Percentiles rank a stretch among this genome's conserved stretches.
phyloP scores from a whole-genome alignment of 1,140 invertebrate genomes.

The Dinoponera quadriceps region DNA sequence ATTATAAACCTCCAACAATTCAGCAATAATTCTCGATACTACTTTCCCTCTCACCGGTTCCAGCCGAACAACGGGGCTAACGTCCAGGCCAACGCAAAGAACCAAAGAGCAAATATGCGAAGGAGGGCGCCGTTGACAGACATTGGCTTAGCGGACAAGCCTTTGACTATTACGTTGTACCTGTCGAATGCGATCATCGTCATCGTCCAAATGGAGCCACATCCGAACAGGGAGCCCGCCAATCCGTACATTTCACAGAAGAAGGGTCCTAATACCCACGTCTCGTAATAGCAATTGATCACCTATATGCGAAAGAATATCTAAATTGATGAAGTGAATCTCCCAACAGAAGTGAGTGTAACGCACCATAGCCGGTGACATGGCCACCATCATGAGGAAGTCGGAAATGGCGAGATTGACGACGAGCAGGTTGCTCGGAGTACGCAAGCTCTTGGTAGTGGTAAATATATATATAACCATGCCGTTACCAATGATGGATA shows the following conservation, averaged over 20 bases:
- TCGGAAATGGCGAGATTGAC: slow-evolving; percentile 95
- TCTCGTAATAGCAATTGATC: slow-evolving; percentile 94
- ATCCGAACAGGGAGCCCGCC: slow-evolving; percentile 92
- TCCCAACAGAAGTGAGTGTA: too few relatives aligned
- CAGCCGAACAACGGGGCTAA: slow-evolving; percentile 92
- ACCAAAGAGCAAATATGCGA: slow-evolving; percentile 90
- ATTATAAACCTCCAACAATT: neutral
- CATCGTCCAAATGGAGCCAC: slow-evolving; percentile 94
- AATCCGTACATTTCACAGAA: slow-evolving; percentile 94
- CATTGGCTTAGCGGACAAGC: slow-evolving; percentile 90
- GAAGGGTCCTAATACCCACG: slow-evolving; percentile 93
- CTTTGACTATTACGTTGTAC: slow-evolving; percentile 95
- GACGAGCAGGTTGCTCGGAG: slow-evolving; percentile 94
- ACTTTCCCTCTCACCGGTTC: slow-evolving; percentile 88
- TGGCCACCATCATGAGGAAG: slow-evolving; percentile 94
- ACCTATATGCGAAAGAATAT: slow-evolving; percentile 78
- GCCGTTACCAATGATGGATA: slow-evolving; percentile 92
- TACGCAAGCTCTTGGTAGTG: slow-evolving; percentile 91
- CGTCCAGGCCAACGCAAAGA: slow-evolving; percentile 89
- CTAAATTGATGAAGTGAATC: neutral
- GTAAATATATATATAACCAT: slow-evolving; percentile 95
- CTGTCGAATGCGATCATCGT: slow-evolving; percentile 93
- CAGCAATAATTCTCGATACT: neutral
- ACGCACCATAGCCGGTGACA: slow-evolving; percentile 92
- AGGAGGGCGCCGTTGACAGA: slow-evolving; percentile 89